These are phyloP conservation scores for Pharmacophagus antenor DNA, from an alignment of 2,888 invertebrate species.

Conservation along the genomic window DNA sequence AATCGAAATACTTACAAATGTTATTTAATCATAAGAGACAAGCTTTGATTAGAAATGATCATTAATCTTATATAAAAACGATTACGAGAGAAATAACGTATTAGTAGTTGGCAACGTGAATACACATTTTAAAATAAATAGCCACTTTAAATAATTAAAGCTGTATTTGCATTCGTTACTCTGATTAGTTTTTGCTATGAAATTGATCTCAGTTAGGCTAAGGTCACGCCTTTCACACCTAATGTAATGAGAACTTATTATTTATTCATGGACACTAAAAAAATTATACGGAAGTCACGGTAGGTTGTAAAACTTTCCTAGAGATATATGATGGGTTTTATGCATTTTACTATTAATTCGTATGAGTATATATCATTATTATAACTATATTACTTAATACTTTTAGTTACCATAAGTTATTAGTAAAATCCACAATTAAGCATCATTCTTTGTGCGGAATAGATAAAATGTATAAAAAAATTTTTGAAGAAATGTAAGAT, in stretches of 20 bases:
- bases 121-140: conserved; percentile 33
- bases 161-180: conserved; percentile 41
- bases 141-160: conserved; percentile 39
- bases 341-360: too few relatives aligned
- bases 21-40: not conserved
- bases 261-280: conserved; percentile 26
- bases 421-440: too few relatives aligned
- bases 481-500: too few relatives aligned
- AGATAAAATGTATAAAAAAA: too few relatives aligned
- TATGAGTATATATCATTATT: too few relatives aligned
- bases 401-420: too few relatives aligned
- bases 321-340: not conserved
- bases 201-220: conserved; percentile 46
- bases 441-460: too few relatives aligned
- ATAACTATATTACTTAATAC: too few relatives aligned
- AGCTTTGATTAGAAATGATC: conserved; percentile 22
- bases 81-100: conserved; percentile 40
- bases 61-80: conserved; percentile 41
- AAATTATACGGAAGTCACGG: conserved; percentile 28
- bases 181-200: conserved; percentile 46
- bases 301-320: conserved; percentile 1
- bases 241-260: conserved; percentile 41
- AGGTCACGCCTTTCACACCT: conserved; percentile 58
- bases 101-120: conserved; percentile 43
- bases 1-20: not conserved